Base-by-base conservation (phyloP, 1,140 invertebrate species). In the Aculops lycopersici region DNA sequence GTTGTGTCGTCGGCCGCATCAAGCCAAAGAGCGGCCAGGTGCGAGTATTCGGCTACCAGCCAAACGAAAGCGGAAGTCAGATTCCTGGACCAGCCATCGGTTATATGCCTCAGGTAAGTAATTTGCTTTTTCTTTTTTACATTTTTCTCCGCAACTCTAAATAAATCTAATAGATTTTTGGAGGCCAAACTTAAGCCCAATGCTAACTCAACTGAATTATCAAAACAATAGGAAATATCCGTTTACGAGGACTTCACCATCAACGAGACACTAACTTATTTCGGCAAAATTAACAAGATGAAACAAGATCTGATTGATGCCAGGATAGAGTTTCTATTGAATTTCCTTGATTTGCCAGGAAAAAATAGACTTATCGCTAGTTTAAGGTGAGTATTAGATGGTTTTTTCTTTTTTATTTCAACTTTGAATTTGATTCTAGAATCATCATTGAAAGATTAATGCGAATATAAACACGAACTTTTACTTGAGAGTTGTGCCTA, bases 221-320 rank as follows among this genome's bases (percentile, higher is more conserved):
- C n/a, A 35, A 3, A n/a, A 8, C 8, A 35, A 24, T 36, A 84
- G 56, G 83, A 92, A 58, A 76, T 84, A 18, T 81, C 81, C 0
- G 59, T 92, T 0, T 90, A 84, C 54, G 74, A 75, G 1, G 80
- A 88, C 56, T 84, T 94, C 56, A 76, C 79, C 0, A 90, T 90
- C 44, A 66, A 69, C 42, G 86, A 94, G 54, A 90, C 81, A 0
- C 72, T 92, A 68, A 69, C 74, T 61, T 92, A 88, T 54, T 92
- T 90, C 56, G 83, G 83, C n/a, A 76, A 78, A 66, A 74, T 92
- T 48, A 80, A 83, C 52, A 74, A 77, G 41, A 84, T 92, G 78
- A 62, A 42, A 1, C 16, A 70, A 3, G 55, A 62, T 19, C 70
- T 77, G 53, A 78, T 88, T 42, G 59, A 67, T 16, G 70, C 76